Base-by-base conservation (phyloP, 2,888 invertebrate species). In the Neoaliturus tenellus region DNA sequence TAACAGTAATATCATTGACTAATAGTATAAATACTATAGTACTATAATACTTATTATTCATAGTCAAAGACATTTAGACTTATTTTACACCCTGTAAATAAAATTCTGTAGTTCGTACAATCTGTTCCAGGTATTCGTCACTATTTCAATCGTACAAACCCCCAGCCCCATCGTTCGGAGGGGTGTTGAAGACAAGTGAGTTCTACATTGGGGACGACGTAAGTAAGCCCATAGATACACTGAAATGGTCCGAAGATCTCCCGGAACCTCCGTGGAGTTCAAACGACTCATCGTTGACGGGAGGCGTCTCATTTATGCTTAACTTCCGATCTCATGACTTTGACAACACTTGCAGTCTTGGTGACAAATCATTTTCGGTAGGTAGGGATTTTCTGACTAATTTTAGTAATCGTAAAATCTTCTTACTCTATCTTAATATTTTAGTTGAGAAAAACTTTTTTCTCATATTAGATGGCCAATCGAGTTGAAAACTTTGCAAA, bases 311-410 rank as follows among this genome's bases (percentile, higher is more conserved):
- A 1, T 39, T 69, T 20, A 39, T 39, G 2, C 69, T 69, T 20
- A 69, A 69, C 69, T 69, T 69, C 23, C 33, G 69, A 14, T 39
- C 69, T n/a, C 39, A 69, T 23, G 69, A 69, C 69, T 69, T 69
- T 39, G 69, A 69, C 39, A 23, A 69, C 23, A 39, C 69, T 39
- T 69, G 69, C 39, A 69, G 69, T 39, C 69, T 69, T 39, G 69
- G 69, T 20, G 69, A 35, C 39, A 69, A 39, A 20, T 69, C 69
- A 17, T 69, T 69, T 69, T 39, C 35, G 33, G 69, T 69, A 5
- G 2, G 69, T 28, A 25, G n/a, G 6, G 17, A n/a, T n/a, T n/a
- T n/a, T n/a, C n/a, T n/a, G n/a, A n/a, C n/a, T n/a, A n/a, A n/a
- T n/a, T n/a, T n/a, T n/a, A n/a, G n/a, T n/a, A n/a, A n/a, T n/a